Base-by-base conservation (phyloP, 2,113 vertebrate species). In the Setophaga coronata region DNA sequence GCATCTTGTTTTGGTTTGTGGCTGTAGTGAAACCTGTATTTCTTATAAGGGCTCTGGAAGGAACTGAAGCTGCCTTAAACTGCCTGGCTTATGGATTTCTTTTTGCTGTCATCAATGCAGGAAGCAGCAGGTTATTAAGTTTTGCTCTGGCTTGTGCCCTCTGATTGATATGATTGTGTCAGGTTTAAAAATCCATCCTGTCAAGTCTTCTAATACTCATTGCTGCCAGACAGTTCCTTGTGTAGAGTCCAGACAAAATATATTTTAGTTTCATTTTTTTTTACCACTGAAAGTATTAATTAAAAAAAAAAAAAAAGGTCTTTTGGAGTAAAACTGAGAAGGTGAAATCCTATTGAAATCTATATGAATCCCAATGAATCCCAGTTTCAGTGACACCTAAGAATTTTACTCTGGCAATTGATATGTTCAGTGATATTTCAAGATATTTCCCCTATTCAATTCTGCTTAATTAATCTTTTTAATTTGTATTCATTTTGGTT, bases 181-280 rank as follows among this genome's bases (percentile, higher is more conserved):
- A 4, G 45, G 77, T 90, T 97, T 96, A 96, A 97, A 97, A 97
- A 97, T 92, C 73, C 53, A 93, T 95, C 87, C 85, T 94, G 85
- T 78, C 53, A 91, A 93, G 61, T n/a, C 88, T 90, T 89, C 58
- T 89, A 97, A 95, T 86, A 12, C 62, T 82, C 70, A 51, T 58
- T 94, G 71, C 92, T 95, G 25, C 90, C 93, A 96, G 81, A 57
- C 73, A 77, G 31, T 19, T 48, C 47, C 33, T 94, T 88, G 47
- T 81, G 70, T 78, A 57, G 33, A 86, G 62, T 81, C 94, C 62
- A 97, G 94, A 89, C 84, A 95, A 95, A 66, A 93, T 60, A 61
- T 67, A 84, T 76, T 92, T 81, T 53, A 60, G 47, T 7, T 67
- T 79, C 89, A 70, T 91, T 85, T 82, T 54, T 21, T 91, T 76